Base-by-base conservation (phyloP, 2,113 vertebrate genomes). In the Micromys minutus region DNA sequence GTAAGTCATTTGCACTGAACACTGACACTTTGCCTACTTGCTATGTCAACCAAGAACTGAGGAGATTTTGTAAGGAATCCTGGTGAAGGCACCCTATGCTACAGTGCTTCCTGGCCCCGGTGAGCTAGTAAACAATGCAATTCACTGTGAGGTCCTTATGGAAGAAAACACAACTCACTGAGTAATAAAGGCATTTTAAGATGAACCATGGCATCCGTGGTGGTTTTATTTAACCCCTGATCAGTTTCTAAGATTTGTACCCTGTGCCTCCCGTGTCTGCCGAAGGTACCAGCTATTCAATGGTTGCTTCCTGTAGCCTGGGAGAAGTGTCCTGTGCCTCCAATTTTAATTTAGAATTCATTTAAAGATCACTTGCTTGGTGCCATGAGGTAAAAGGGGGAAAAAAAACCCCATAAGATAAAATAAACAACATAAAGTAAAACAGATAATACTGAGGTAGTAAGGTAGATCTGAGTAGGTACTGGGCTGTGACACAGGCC, bases 1-100 rank as follows among this genome's bases (percentile, higher is more conserved):
- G 2, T 12, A 45, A 24, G 31, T 2, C 2, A 52, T 2, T n/a
- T 5, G 31, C 67, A 13, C n/a, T 4, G 0, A 71, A 29, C 21
- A 4, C 2, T 36, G 59, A 42, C 75, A 65, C 24, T 3, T 0
- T 7, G 26, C 17, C 9, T 31, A 10, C 52, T 29, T 29, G 59
- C 26, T 65, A 4, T 1, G 4, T 52, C 50, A 26, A 26, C 34
- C 17, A 29, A 3, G 3, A 42, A 10, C 1, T 3, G 0, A 21
- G 29, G 24, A 47, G 26, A 31, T 36, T 34, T 67, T 34, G 5
- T 15, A 17, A 17, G 69, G 39, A 26, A 55, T 47, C 79, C 21
- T 39, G 0, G 1, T 2, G 36, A 69, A 47, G 81, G 89, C 7
- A 1, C 47, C 24, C 45, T 24, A 39, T 0, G 22, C 4, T 19